Evolutionary conservation across 2,113 vertebrate species (phyloP).

Genomic region (Benitochromis conjunctus): DNA sequence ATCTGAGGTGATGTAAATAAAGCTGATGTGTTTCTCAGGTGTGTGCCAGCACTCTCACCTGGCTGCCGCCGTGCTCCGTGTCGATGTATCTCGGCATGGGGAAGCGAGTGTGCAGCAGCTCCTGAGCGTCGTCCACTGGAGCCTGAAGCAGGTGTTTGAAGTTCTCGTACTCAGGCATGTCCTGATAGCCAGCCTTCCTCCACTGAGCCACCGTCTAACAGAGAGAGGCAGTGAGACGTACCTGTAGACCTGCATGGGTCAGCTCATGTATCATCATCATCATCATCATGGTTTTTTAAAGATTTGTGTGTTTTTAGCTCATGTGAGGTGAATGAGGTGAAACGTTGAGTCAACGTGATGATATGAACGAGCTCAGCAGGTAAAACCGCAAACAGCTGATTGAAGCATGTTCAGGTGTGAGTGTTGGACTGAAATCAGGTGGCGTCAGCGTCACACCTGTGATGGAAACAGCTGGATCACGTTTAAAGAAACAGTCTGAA

Average conservation of each 20-base stretch:
- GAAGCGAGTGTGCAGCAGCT: conserved; percentile 93
- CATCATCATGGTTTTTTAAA: not conserved
- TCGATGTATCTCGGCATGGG: conserved; percentile 97
- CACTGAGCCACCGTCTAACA: conserved; percentile 91
- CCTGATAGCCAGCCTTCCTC: conserved; percentile 95
- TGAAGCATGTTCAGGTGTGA: not conserved
- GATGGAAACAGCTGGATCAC: not conserved
- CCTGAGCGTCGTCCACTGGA: conserved; percentile 91
- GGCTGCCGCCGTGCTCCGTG: conserved; percentile 96
- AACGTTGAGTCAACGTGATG: not conserved
- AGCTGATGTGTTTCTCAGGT: not conserved
- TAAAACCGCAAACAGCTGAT: not conserved
- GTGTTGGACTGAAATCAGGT: not conserved
- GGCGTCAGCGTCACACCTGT: not conserved
- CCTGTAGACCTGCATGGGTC: not conserved
- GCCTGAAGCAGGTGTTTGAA: conserved; percentile 93
- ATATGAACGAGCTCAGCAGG: not conserved
- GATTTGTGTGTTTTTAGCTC: not conserved
- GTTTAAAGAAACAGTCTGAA: not conserved
- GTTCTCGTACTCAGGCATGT: conserved; percentile 94
- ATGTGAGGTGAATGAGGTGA: not conserved
- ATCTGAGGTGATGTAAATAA: not conserved
- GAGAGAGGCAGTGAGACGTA: not conserved
- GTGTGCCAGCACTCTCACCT: conserved; percentile 70
- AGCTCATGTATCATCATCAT: not conserved